These are phyloP conservation scores for Phrixothrix hirtus DNA, from an alignment of 2,888 invertebrate genomes.

Conservation along the genomic window DNA sequence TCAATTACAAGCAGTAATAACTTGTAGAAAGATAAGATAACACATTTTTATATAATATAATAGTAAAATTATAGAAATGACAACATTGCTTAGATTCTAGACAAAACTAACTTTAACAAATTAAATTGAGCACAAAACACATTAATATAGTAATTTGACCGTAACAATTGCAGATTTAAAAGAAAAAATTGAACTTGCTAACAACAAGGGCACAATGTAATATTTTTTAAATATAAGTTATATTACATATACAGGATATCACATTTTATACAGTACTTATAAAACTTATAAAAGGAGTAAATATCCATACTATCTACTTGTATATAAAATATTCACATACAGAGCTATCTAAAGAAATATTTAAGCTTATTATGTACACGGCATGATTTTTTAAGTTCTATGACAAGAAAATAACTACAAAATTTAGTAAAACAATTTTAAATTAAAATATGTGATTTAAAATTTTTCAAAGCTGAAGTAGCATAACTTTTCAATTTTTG, in stretches of 20 bases:
- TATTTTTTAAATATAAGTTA: no score
- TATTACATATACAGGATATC: no score
- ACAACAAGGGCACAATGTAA: no score
- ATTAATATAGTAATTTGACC: not conserved
- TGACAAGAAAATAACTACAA: no score
- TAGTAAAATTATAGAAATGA: constrained; percentile 23
- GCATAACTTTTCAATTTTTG: no score
- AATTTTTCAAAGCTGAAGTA: no score
- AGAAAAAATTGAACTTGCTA: no score
- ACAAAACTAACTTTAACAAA: constrained; percentile 6
- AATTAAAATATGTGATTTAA: no score
- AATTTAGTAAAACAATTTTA: no score
- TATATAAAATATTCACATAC: not conserved
- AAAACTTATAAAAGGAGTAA: not conserved
- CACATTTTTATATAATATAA: constrained; percentile 11
- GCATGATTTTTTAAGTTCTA: no score
- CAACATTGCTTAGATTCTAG: constrained; percentile 11
- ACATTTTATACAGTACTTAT: not conserved
- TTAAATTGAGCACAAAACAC: not conserved
- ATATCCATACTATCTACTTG: not conserved
- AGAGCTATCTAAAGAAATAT: not conserved
- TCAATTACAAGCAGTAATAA: constrained; percentile 16
- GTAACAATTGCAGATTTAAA: not conserved
- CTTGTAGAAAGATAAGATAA: constrained; percentile 9
- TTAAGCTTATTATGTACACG: not conserved